phyloP scores from a whole-genome alignment of 2,113 vertebrate genomes.

The Collichthys lucidus region DNA sequence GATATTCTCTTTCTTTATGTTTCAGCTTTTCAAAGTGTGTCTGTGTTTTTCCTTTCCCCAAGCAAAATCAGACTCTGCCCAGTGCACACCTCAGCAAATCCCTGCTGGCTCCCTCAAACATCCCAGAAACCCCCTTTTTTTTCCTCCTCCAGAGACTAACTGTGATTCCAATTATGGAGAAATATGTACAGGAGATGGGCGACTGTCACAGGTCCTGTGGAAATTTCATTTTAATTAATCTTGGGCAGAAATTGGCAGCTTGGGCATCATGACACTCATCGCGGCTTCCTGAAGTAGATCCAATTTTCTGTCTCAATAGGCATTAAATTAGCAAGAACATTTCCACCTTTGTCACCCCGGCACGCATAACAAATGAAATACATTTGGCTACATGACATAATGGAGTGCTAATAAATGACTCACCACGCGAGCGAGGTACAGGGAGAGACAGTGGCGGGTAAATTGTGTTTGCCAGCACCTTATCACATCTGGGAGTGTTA shows the following conservation, averaged over 20 bases:
- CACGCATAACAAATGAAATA: conserved; percentile 78
- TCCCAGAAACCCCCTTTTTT: conserved; percentile 39
- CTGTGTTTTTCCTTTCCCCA: conserved; percentile 6
- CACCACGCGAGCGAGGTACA: conserved; percentile 18
- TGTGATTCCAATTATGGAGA: conserved; percentile 79
- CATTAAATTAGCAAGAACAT: conserved; percentile 85
- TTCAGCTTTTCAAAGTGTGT: conserved; percentile 6
- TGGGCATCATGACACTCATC: conserved; percentile 69
- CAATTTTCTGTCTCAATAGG: conserved; percentile 86
- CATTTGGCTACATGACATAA: conserved; percentile 78
- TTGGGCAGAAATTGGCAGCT: conserved; percentile 76
- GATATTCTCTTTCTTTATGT: conserved; percentile 21
- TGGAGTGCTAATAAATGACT: conserved; percentile 74
- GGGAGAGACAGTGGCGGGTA: conserved; percentile 55
- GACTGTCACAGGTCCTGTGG: conserved; percentile 68
- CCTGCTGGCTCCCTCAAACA: conserved; percentile 35
- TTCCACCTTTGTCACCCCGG: conserved; percentile 75
- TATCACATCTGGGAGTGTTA: conserved; percentile 34
- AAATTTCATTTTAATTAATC: conserved; percentile 86
- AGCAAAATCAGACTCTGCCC: conserved; percentile 23
- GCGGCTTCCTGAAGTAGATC: conserved; percentile 78
- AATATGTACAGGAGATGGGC: conserved; percentile 73
- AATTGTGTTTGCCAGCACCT: conserved; percentile 16
- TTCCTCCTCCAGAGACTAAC: conserved; percentile 54
- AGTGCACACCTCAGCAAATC: conserved; percentile 53